phyloP scores from a whole-genome alignment of 2,113 vertebrate species.

The Malurus cyaneus region DNA sequence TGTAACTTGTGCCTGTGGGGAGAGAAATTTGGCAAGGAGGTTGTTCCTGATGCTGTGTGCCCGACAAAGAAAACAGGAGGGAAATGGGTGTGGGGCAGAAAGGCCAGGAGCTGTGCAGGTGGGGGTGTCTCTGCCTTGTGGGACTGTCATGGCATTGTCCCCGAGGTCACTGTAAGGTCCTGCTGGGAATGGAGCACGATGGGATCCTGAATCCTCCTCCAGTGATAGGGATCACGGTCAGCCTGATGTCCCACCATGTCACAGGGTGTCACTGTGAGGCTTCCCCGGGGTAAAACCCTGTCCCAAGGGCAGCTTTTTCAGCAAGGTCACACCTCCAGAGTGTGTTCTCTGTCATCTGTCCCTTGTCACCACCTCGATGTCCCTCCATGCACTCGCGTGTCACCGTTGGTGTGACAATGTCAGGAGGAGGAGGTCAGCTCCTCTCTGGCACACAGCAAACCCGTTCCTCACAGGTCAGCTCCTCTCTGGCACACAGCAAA shows the following conservation, averaged over 20 bases:
- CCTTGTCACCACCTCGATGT: background rate
- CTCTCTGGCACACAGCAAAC: background rate
- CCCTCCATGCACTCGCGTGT: accelerated
- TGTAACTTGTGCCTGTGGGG: background rate
- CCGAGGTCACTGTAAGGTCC: background rate
- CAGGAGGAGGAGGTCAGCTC: background rate
- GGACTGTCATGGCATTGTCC: background rate
- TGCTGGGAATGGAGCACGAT: background rate
- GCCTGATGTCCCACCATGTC: background rate
- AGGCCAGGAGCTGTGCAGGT: background rate
- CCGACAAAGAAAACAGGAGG: accelerated
- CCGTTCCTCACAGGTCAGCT: background rate
- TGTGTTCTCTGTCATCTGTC: background rate
- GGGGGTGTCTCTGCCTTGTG: background rate
- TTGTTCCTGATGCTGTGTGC: background rate
- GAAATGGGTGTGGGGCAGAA: background rate
- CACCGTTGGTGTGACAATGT: background rate
- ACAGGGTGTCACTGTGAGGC: background rate
- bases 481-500: background rate
- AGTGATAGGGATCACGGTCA: accelerated
- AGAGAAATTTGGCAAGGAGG: background rate
- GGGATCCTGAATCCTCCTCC: background rate
- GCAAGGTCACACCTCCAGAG: background rate
- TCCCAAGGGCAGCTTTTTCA: background rate
- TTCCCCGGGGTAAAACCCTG: background rate